These are phyloP conservation scores for Agonopterix heracliana DNA, from an alignment of 2,888 invertebrate genomes.

Conservation along the genomic window DNA sequence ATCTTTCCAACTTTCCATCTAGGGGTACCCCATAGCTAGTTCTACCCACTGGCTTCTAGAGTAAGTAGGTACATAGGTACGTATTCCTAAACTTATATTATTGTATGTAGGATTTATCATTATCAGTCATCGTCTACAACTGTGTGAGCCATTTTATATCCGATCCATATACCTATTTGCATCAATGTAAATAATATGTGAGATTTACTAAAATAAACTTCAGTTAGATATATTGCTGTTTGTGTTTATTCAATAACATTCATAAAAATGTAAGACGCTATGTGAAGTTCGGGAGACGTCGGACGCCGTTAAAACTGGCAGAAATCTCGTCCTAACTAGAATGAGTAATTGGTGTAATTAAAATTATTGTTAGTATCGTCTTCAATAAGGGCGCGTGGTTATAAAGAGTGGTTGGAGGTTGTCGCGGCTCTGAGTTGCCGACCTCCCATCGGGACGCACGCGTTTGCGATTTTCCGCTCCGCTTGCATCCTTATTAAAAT, in stretches of 20 bases:
- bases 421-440: slow-evolving; percentile 32
- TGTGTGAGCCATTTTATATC: too few species aligned
- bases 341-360: slow-evolving; percentile 58
- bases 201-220: slow-evolving; percentile 37
- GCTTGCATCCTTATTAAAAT: slow-evolving; percentile 2
- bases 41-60: too few species aligned
- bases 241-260: neutral
- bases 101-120: too few species aligned
- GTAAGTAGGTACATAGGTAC: too few species aligned
- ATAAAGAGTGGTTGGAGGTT: slow-evolving; percentile 50
- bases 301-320: slow-evolving; percentile 39
- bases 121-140: too few species aligned
- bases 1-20: too few species aligned
- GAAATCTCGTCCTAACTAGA: slow-evolving; percentile 66
- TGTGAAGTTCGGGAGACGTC: slow-evolving; percentile 17
- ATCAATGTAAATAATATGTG: slow-evolving; percentile 39
- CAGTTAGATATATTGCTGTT: neutral
- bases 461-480: slow-evolving; percentile 10
- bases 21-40: too few species aligned
- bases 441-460: slow-evolving; percentile 35
- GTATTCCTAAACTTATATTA: too few species aligned
- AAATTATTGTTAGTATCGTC: slow-evolving; percentile 34
- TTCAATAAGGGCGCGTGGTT: slow-evolving; percentile 50
- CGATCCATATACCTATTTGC: slow-evolving; percentile 1
- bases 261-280: neutral